Evolutionary conservation across 1,140 invertebrate species (phyloP), one percentile per base, ranked within the genome.

Genomic region (Drosophila rufa): DNA sequence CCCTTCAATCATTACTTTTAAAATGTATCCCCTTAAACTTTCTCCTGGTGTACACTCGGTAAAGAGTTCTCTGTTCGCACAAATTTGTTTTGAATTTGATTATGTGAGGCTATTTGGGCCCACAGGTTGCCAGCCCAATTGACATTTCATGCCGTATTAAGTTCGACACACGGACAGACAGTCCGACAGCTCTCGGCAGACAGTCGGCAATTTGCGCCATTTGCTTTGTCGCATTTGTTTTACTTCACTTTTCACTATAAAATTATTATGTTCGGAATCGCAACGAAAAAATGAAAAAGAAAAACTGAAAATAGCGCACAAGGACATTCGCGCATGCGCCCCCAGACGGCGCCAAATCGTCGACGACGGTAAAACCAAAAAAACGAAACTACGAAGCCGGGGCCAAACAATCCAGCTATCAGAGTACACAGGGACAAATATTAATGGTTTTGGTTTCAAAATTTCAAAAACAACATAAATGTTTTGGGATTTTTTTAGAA

Each of bases 1-100:
- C 3, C 12, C 19, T 19, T 8, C 1, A 4, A 8, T 2, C 4
- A 36, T 15, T 14, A 4, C 19, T 9, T 33, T 0, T 14, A 19
- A 8, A 15, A 5, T 0, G 0, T 15, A 19, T 9, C 0, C 0
- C 3, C 1, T 14, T 19, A 0, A 19, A 56, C 53, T 38, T 42
- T 25, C 7, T 60, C 14, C 7, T 42, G 25, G 42, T 22, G 57
- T 43, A 30, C 25, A 25, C 11, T 33, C 27, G n/a, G 12, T 67
- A 70, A 70, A 70, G 46, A 60, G 43, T 68, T 60, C 64, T 55
- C 64, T 55, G 73, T 45, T 75, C 51, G 83, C 83, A 83, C 83
- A 87, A 89, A 89, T 89, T 89, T 89, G 84, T 89, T 90, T 89
- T 84, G 84, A 90, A 84, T 89, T 89, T 90, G 81, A 89, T 89